A percentile compares a stretch with the other conserved stretches of the same genome.
phyloP scores from a whole-genome alignment of 2,888 invertebrate genomes.

The Sipunculus nudus region DNA sequence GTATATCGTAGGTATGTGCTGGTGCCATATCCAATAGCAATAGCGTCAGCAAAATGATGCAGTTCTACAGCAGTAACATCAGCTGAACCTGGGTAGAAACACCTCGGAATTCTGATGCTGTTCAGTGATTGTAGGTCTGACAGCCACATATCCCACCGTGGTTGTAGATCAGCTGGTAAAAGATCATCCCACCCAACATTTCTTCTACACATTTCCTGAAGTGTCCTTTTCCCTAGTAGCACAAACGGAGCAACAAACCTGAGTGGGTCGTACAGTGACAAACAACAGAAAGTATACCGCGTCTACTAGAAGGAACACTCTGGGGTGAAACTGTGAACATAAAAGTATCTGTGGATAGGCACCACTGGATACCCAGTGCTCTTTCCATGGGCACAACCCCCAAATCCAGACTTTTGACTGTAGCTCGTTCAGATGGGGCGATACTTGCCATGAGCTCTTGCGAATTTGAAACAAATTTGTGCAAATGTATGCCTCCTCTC shows the following conservation, averaged over 20 bases:
- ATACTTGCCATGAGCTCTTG: not conserved
- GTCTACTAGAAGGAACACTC: constrained; percentile 31
- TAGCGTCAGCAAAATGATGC: constrained; percentile 42
- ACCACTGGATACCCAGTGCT: constrained; percentile 34
- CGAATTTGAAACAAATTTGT: constrained; percentile 13
- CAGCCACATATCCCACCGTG: constrained; percentile 8
- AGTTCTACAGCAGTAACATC: constrained; percentile 17
- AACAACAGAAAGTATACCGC: constrained; percentile 37
- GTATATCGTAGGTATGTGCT: constrained; percentile 37
- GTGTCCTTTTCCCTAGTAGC: constrained; percentile 32
- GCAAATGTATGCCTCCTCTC: constrained; percentile 8
- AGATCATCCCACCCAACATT: constrained; percentile 37
- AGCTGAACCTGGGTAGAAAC: constrained; percentile 36
- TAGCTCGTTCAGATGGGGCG: not conserved
- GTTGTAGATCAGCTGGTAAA: constrained; percentile 4
- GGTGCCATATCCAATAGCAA: constrained; percentile 36
- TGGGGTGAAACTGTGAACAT: constrained; percentile 30
- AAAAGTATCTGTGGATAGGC: constrained; percentile 38
- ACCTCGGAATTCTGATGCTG: not conserved
- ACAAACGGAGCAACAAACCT: constrained; percentile 39
- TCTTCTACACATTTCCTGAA: constrained; percentile 34
- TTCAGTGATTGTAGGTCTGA: not conserved
- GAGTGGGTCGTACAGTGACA: constrained; percentile 41
- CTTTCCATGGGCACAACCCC: not conserved
- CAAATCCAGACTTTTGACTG: not conserved